Base-by-base conservation (phyloP, 1,140 invertebrate genomes). In the Stegodyphus mimosarum region DNA sequence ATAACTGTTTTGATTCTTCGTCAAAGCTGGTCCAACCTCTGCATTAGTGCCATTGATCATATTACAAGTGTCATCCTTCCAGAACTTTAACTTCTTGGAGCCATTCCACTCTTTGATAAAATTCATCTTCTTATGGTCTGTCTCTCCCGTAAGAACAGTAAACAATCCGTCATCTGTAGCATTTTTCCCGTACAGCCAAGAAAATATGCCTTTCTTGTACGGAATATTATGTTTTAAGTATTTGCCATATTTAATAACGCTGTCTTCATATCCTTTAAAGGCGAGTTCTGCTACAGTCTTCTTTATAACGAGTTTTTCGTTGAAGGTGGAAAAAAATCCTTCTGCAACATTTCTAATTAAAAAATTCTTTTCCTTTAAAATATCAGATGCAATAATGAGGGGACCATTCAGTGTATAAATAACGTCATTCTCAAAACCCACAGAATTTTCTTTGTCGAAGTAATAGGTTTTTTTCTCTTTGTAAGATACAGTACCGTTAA, bases 401-500 rank as follows among this genome's bases (percentile, higher is more conserved):
- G 96, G 95, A 88, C 97, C 95, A 89, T 98, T 98, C 15, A 96
- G 94, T 0, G 97, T 95, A 11, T 95, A 94, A 7, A 95, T 92
- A 17, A 71, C 6, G 90, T 98, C 96, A 81, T 95, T 94, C 88
- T 96, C 94, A 63, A 92, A 91, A 0, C 93, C 94, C 74, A 94
- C 93, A 13, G 96, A 98, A 90, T 96, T 89, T 88, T 96, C 94
- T 60, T 94, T 95, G 50, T 96, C 93, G 91, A 98, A 98, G 17
- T 92, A 90, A 91, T 95, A 98, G 49, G 93, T 93, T 89, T 97
- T 95, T 88, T 93, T 94, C 90, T 97, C 94, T 90, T 95, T 94
- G 91, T 97, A 98, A 13, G 94, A 94, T 33, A 99, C 92, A 0
- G 97, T 98, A 11, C 94, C 95, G 71, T 93, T 93, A 88, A 97